Conservation (phyloP, 2,113 vertebrate genomes). For the Mola mola region DNA sequence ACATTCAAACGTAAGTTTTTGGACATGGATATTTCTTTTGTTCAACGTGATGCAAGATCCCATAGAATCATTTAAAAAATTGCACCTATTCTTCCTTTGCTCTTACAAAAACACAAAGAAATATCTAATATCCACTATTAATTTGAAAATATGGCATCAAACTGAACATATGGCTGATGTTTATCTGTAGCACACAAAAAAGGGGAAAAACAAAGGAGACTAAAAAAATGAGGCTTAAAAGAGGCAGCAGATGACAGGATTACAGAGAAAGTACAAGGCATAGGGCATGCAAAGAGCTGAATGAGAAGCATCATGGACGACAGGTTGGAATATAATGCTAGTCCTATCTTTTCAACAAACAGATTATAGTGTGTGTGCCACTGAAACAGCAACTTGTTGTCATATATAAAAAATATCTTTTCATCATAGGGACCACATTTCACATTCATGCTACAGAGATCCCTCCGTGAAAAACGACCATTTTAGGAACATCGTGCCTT, state of each 20-base stretch:
- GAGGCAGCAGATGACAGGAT: slow-evolving; percentile 16
- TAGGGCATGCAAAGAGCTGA: slow-evolving; percentile 5
- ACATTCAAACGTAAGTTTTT: too few species aligned
- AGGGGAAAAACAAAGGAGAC: background rate
- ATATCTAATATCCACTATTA: too few species aligned
- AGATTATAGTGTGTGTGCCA: background rate
- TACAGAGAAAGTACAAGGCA: slow-evolving; percentile 1
- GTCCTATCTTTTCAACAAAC: background rate
- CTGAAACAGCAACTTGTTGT: background rate
- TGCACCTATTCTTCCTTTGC: too few species aligned
- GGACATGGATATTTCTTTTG: too few species aligned
- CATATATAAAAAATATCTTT: background rate
- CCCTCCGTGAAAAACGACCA: background rate
- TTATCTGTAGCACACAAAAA: background rate
- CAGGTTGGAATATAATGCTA: slow-evolving; percentile 1
- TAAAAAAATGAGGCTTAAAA: slow-evolving; percentile 8
- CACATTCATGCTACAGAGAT: background rate
- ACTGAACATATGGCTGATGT: slow-evolving; percentile 3
- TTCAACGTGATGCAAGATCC: too few species aligned
- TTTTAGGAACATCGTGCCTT: background rate
- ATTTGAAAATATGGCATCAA: too few species aligned
- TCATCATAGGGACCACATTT: too few species aligned
- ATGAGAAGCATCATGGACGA: slow-evolving; percentile 1
- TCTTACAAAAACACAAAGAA: too few species aligned
- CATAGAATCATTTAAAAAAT: too few species aligned